Conservation (phyloP, 2,888 invertebrate species). For the Sarcophaga variegata region DNA sequence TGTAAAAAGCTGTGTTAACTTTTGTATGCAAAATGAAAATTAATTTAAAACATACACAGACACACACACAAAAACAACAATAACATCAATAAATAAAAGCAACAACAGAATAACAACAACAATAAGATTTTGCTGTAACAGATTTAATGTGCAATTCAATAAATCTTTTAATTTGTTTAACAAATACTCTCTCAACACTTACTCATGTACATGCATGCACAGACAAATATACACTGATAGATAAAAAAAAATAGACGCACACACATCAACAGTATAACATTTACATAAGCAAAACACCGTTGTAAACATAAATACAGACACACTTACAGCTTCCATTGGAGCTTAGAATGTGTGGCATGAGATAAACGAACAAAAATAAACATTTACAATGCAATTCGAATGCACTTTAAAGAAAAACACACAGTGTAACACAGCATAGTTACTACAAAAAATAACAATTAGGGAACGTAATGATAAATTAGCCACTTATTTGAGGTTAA, state of each 20-base stretch:
- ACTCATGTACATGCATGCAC: conserved; percentile 29
- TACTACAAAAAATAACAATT: too few relatives aligned
- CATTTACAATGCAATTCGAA: too few relatives aligned
- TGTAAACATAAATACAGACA: too few relatives aligned
- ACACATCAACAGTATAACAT: too few relatives aligned
- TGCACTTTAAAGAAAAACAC: too few relatives aligned
- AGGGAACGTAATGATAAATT: too few relatives aligned
- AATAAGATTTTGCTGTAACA: conserved; percentile 40
- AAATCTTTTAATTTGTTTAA: conserved; percentile 65
- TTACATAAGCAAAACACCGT: too few relatives aligned
- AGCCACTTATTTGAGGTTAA: too few relatives aligned
- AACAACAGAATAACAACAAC: conserved; percentile 18
- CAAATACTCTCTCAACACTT: conserved; percentile 56
- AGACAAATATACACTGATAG: neutral
- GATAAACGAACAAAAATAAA: too few relatives aligned
- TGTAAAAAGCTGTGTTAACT: neutral
- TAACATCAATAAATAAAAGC: neutral
- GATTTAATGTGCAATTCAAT: conserved; percentile 63
- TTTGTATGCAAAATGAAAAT: conserved; percentile 46
- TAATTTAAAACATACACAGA: conserved; percentile 39
- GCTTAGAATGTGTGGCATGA: too few relatives aligned
- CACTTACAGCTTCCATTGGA: too few relatives aligned
- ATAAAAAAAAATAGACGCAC: neutral
- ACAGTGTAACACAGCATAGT: too few relatives aligned
- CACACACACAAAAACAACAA: conserved; percentile 19